Evolutionary conservation across 2,113 vertebrate genomes (phyloP).

Genomic region (Lepus americanus): DNA sequence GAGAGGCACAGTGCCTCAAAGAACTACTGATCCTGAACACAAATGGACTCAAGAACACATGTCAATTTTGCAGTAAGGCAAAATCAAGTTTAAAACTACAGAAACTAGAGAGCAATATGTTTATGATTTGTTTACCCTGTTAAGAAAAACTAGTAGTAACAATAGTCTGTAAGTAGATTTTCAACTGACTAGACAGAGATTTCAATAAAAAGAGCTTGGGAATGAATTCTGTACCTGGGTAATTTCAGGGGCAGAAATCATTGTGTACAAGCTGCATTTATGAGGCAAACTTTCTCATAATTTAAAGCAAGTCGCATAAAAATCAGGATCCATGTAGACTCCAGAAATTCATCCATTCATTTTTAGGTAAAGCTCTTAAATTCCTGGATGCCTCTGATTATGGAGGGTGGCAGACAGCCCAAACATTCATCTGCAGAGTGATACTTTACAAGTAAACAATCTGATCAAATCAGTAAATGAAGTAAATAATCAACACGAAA

Average conservation of each 20-base stretch:
- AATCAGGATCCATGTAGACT: neutral
- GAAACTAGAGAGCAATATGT: neutral
- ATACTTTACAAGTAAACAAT: neutral
- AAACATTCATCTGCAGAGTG: neutral
- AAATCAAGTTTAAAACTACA: constrained; percentile 49
- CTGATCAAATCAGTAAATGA: neutral
- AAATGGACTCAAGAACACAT: neutral
- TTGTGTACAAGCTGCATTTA: neutral
- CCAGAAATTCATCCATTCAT: neutral
- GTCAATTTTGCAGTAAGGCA: neutral
- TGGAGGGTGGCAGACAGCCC: neutral
- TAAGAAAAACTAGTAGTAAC: neutral
- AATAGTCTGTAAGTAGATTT: neutral
- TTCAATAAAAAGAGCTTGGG: neutral
- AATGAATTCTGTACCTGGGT: neutral
- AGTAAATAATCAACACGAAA: neutral
- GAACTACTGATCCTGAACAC: constrained; percentile 9
- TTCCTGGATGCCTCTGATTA: neutral
- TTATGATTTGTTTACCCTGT: neutral
- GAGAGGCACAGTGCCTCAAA: neutral
- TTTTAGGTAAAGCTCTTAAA: neutral
- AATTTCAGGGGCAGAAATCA: neutral
- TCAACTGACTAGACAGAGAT: neutral
- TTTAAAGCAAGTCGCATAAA: neutral
- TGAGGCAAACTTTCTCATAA: constrained; percentile 38